Conservation (phyloP, 2,888 invertebrate genomes). For the Polia nebulosa region DNA sequence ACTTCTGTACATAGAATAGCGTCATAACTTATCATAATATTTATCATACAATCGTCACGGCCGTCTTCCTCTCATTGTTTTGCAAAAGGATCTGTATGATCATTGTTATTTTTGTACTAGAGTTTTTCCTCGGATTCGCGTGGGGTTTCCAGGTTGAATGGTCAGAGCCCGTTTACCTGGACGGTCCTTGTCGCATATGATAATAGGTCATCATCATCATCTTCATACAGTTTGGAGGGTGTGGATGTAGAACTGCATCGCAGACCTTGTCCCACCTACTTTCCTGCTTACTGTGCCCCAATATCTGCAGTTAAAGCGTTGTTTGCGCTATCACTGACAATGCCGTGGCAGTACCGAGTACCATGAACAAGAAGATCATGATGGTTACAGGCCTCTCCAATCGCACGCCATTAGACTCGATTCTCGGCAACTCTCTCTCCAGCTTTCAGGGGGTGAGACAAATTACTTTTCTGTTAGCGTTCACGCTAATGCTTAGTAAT, state of each 20-base stretch:
- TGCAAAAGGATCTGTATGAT: slow-evolving; percentile 60
- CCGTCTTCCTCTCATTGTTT: slow-evolving; percentile 69
- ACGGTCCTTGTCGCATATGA: neutral
- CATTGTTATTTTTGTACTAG: slow-evolving; percentile 55
- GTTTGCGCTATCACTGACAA: too few relatives aligned
- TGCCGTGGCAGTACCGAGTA: too few relatives aligned
- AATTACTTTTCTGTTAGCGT: too few relatives aligned
- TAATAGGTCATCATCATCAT: too few relatives aligned
- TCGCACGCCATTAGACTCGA: neutral
- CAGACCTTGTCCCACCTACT: too few relatives aligned
- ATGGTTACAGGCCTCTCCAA: neutral
- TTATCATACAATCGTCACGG: slow-evolving; percentile 65
- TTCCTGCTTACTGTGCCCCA: too few relatives aligned
- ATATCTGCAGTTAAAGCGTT: too few relatives aligned
- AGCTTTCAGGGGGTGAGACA: too few relatives aligned
- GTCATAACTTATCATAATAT: slow-evolving; percentile 49
- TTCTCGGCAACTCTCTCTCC: neutral
- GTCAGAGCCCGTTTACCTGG: neutral
- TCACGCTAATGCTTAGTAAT: too few relatives aligned
- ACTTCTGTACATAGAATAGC: slow-evolving; percentile 28
- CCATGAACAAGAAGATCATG: too few relatives aligned
- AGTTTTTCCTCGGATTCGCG: slow-evolving; percentile 4
- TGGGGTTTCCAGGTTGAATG: slow-evolving; percentile 7
- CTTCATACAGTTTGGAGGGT: too few relatives aligned
- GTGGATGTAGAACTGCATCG: too few relatives aligned